Evolutionary conservation across 1,140 invertebrate species (phyloP), one percentile per base, ranked within the genome.

Genomic region (Drosophila lacertosa): DNA sequence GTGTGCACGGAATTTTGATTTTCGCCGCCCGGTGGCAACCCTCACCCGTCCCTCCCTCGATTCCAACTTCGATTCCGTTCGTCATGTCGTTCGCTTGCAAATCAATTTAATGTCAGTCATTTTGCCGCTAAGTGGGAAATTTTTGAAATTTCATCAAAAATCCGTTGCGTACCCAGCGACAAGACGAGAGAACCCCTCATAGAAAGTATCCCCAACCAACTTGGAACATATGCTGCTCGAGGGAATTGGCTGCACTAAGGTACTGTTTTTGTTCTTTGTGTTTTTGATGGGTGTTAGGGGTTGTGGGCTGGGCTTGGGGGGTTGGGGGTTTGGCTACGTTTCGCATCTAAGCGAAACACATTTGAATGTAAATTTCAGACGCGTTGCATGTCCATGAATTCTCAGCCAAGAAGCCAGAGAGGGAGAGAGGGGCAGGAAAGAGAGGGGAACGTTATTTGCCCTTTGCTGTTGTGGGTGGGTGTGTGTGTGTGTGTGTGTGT

Each of bases 121-220:
- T 89, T 88, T 53, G 72, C 68, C 63, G 88, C 81, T 89, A 84
- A 84, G 84, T 84, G 74, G 78, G 74, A 88, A 86, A 72, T 89
- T 90, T 90, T 89, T 86, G 89, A 90, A 90, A 90, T 90, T 90
- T 90, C 89, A 89, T 90, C 89, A 90, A 90, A 90, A 89, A 89
- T 83, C 83, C 79, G 81, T 77, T 74, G 64, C 54, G 45, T 44
- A 55, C 44, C 22, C 16, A 18, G 16, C 20, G 9, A 15, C 20
- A 16, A 26, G n/a, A 4, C 33, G 26, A 29, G 6, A 29, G 18
- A 40, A 33, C 5, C 9, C 54, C 18, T 15, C 35, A n/a, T n/a
- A n/a, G n/a, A n/a, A n/a, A n/a, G n/a, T n/a, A 29, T 37, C 18
- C 54, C 39, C 9, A 35, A 20, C 5, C 35, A 59, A 37, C 29